Conservation (phyloP, 2,797 vertebrate genomes). For the Lepilemur septentrionalis region DNA sequence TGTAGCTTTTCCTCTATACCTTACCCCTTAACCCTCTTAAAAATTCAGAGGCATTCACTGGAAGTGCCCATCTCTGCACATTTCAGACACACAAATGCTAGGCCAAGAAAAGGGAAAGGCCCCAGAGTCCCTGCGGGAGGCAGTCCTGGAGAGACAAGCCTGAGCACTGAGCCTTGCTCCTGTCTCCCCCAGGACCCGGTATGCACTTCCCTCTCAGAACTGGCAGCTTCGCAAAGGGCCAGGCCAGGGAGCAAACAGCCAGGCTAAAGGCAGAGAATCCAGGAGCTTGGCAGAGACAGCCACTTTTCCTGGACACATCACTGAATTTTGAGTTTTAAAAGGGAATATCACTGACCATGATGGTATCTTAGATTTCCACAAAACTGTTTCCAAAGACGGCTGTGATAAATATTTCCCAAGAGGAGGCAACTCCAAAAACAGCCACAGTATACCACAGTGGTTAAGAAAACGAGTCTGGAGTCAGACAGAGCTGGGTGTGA, state of each 20-base stretch:
- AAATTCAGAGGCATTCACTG: background rate
- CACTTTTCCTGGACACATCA: conserved; percentile 51
- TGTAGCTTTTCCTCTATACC: background rate
- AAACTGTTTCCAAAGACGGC: conserved; percentile 41
- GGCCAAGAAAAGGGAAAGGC: background rate
- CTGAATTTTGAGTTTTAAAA: conserved; percentile 46
- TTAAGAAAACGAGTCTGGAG: conserved; percentile 26
- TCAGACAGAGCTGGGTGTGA: background rate
- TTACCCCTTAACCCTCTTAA: background rate
- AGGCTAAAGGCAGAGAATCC: background rate
- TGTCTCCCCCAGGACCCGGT: background rate
- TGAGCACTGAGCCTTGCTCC: background rate
- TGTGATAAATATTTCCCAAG: conserved; percentile 58
- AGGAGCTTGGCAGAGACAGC: background rate
- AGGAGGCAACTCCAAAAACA: conserved; percentile 31
- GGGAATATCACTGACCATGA: conserved; percentile 42
- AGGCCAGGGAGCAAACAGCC: background rate
- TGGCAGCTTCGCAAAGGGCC: background rate
- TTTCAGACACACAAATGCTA: background rate
- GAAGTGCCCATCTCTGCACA: background rate
- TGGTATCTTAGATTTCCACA: conserved; percentile 64
- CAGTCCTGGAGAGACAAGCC: background rate
- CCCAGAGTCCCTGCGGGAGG: background rate
- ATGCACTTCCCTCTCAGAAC: background rate
- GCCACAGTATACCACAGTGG: background rate